Percentiles rank a stretch among this genome's conserved stretches.
These are phyloP conservation scores for Orchesella cincta DNA, from an alignment of 1,140 invertebrate genomes.

Conservation along the genomic window DNA sequence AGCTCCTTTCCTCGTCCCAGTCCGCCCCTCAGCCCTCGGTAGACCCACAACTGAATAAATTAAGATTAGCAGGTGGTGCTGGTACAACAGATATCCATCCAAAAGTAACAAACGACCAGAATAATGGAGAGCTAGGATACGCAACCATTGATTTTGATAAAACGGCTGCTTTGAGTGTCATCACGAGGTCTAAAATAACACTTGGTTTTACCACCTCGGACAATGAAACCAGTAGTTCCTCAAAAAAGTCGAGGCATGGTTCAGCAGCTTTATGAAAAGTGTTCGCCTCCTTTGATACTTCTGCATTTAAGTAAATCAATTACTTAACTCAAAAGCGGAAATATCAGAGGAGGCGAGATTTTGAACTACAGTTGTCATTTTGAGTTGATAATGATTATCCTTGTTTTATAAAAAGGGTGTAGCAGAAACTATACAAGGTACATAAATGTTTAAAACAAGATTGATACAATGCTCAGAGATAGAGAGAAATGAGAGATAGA, in stretches of 20 bases:
- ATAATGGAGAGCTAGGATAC: constrained; percentile 64
- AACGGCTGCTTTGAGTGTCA: constrained; percentile 73
- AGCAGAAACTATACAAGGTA: too few species aligned
- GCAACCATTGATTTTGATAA: constrained; percentile 92
- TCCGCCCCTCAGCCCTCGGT: not conserved
- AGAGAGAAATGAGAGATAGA: too few species aligned
- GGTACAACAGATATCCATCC: constrained; percentile 58
- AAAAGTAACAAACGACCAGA: constrained; percentile 59
- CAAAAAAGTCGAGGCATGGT: constrained; percentile 9
- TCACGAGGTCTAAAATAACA: constrained; percentile 49
- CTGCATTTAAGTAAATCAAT: not conserved
- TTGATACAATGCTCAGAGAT: too few species aligned
- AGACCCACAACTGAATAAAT: too few species aligned
- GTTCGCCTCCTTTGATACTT: constrained; percentile 28
- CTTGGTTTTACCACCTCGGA: constrained; percentile 33
- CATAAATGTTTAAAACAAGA: too few species aligned
- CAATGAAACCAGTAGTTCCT: not conserved
- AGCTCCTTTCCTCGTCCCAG: not conserved
- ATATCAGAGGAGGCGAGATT: constrained; percentile 15
- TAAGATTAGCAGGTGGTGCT: constrained; percentile 1
- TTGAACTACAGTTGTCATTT: not conserved
- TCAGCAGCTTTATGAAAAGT: constrained; percentile 20
- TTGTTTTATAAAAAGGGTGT: too few species aligned
- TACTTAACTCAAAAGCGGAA: constrained; percentile 6
- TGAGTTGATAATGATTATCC: too few species aligned